These are phyloP conservation scores for Philypnodon macrostomus DNA, from an alignment of 2,797 vertebrate genomes.

Conservation along the genomic window DNA sequence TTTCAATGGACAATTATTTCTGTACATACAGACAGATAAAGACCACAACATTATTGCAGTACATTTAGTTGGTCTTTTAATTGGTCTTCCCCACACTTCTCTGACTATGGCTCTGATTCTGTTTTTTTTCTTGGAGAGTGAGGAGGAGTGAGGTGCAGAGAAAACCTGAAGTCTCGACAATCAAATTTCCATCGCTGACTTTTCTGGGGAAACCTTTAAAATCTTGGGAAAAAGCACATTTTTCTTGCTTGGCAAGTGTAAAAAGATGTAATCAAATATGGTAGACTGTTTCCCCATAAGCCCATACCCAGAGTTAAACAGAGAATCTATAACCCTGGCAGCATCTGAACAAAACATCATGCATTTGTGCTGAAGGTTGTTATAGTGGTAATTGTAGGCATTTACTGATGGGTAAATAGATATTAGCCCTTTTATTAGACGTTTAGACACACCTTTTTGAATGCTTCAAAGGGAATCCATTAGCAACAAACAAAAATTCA, in stretches of 20 bases:
- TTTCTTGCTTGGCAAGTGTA: background rate
- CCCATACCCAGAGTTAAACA: slow-evolving; percentile 19
- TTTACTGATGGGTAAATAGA: too few relatives aligned
- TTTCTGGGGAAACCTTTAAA: background rate
- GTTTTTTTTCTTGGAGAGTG: slow-evolving; percentile 6
- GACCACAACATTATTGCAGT: slow-evolving; percentile 28
- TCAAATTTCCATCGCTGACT: slow-evolving; percentile 26
- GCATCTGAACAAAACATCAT: slow-evolving; percentile 18
- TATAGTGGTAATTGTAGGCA: slow-evolving; percentile 2
- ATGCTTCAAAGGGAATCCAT: too few relatives aligned
- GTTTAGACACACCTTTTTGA: too few relatives aligned
- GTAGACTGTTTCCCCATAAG: slow-evolving; percentile 24
- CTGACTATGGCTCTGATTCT: slow-evolving; percentile 19
- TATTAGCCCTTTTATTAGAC: too few relatives aligned
- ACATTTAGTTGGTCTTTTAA: slow-evolving; percentile 35
- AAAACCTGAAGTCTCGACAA: slow-evolving; percentile 40
- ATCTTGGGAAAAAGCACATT: background rate
- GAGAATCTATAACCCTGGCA: slow-evolving; percentile 38
- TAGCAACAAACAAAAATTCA: too few relatives aligned
- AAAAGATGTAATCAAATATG: slow-evolving; percentile 26
- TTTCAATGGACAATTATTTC: too few relatives aligned
- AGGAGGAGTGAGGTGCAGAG: background rate
- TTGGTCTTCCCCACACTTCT: slow-evolving; percentile 32
- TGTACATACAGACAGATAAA: too few relatives aligned
- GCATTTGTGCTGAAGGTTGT: background rate